Conservation (phyloP, 2,797 vertebrate species). For the Microtus californicus region DNA sequence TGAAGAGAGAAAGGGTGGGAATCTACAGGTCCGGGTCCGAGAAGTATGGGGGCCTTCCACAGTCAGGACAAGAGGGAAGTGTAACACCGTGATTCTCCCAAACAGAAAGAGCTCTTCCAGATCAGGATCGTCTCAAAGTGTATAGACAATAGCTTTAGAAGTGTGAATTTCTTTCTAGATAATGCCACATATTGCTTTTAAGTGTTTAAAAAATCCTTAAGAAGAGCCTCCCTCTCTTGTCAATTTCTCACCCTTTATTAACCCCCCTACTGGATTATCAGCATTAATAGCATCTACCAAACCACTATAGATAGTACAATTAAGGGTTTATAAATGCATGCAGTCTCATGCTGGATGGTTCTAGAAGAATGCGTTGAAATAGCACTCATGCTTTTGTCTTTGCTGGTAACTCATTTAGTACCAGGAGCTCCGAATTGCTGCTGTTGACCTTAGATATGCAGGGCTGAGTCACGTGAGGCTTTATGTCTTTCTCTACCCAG, state of each 20-base stretch:
- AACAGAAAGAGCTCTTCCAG: neutral
- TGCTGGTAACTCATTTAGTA: neutral
- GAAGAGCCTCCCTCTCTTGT: neutral
- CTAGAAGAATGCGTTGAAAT: neutral
- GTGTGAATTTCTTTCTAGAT: neutral
- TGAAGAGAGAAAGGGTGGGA: slow-evolving; percentile 1
- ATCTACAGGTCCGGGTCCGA: neutral
- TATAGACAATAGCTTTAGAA: neutral
- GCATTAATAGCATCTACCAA: neutral
- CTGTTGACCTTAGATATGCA: neutral
- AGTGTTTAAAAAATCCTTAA: neutral
- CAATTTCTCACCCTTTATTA: neutral
- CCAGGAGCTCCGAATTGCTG: neutral
- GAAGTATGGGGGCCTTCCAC: neutral
- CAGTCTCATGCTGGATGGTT: neutral
- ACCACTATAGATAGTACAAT: neutral
- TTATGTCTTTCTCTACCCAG: neutral
- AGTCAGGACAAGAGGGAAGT: neutral
- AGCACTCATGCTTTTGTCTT: neutral
- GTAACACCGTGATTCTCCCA: neutral
- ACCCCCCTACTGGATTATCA: neutral
- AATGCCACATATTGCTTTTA: neutral
- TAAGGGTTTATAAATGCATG: neutral
- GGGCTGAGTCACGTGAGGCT: neutral
- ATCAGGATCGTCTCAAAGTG: neutral